Evolutionary conservation across 2,113 vertebrate genomes (phyloP).

Genomic region (Asarcornis scutulata): DNA sequence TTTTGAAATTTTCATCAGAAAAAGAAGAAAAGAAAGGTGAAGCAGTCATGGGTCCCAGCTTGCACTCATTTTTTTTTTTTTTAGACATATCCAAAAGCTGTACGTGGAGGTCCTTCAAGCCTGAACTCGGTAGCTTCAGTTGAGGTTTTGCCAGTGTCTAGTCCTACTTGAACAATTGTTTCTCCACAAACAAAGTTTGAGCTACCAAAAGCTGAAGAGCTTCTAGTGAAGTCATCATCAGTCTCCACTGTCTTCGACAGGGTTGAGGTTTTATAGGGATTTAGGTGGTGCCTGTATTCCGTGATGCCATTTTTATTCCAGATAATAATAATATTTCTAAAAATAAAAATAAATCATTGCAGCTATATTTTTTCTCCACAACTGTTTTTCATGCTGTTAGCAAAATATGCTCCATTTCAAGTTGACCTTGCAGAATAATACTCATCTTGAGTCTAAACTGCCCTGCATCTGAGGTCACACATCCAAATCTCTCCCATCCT

Average conservation of each 20-base stretch:
- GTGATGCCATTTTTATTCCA: neutral
- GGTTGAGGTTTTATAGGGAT: neutral
- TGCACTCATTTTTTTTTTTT: neutral
- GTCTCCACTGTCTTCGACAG: neutral
- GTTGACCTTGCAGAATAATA: neutral
- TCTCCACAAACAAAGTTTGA: neutral
- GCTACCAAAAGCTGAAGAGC: neutral
- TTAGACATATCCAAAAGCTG: neutral
- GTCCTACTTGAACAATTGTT: neutral
- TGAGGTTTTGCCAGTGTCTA: neutral
- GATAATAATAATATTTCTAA: neutral
- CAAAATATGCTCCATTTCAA: neutral
- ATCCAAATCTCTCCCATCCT: neutral
- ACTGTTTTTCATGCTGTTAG: neutral
- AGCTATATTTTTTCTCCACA: neutral
- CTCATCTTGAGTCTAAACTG: neutral
- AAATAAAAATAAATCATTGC: neutral
- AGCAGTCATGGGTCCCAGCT: neutral
- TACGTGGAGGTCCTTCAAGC: neutral
- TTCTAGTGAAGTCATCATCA: neutral
- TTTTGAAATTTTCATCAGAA: neutral
- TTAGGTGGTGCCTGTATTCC: neutral
- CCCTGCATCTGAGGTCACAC: neutral
- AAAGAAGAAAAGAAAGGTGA: neutral
- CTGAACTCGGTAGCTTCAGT: neutral